Percentiles rank a stretch among this genome's conserved stretches.
Evolutionary conservation across 2,888 invertebrate species (phyloP).

Genomic region (Lumbricus terrestris): DNA sequence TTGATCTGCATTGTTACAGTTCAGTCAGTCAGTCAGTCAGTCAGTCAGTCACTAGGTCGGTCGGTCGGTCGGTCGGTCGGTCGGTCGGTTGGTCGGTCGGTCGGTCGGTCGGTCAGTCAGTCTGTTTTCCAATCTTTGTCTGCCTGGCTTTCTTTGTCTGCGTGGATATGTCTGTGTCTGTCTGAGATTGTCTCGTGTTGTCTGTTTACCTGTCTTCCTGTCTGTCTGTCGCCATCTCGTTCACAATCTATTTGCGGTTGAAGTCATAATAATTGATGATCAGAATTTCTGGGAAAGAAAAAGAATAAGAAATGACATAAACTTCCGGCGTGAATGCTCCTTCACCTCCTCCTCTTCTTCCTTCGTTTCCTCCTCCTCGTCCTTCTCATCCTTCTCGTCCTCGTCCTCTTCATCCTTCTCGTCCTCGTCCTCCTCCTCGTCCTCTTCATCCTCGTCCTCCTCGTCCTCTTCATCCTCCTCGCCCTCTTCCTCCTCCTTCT

Average conservation of each 20-base stretch:
- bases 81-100: too few species aligned
- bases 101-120: too few species aligned
- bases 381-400: not conserved
- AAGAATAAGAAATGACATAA: not conserved
- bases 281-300: not conserved
- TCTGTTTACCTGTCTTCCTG: not conserved
- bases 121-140: too few species aligned
- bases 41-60: too few species aligned
- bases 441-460: not conserved
- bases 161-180: not conserved
- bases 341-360: not conserved
- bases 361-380: not conserved
- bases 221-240: not conserved
- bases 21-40: too few species aligned
- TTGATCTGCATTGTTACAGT: not conserved
- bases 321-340: not conserved
- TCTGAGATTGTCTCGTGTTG: not conserved
- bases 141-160: not conserved
- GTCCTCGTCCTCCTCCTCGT: not conserved
- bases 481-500: not conserved
- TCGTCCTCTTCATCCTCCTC: not conserved
- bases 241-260: not conserved
- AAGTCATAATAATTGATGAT: not conserved
- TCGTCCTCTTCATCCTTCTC: not conserved
- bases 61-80: too few species aligned